Conservation (phyloP, 2,888 invertebrate genomes). For the Ophion obscuratus region DNA sequence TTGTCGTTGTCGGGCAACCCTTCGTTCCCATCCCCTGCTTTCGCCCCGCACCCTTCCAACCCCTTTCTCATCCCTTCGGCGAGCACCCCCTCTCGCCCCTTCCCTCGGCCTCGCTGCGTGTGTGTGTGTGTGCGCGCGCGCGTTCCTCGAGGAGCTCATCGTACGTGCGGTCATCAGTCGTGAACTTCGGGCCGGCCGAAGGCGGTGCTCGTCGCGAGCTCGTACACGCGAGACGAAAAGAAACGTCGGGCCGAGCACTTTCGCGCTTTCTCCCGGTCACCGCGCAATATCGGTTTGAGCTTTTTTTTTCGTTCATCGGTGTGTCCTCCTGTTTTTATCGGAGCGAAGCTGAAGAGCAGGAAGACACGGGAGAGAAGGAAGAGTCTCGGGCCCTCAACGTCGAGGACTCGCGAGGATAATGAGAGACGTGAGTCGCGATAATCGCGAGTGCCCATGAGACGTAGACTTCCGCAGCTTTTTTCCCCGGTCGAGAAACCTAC, state of each 20-base stretch:
- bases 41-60: not conserved
- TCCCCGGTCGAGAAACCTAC: not conserved
- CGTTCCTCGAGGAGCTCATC: constrained; percentile 63
- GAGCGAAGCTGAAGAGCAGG: constrained; percentile 28
- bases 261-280: constrained; percentile 31
- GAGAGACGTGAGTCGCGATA: constrained; percentile 70
- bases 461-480: not conserved
- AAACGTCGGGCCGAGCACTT: not conserved
- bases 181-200: constrained; percentile 76
- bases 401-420: constrained; percentile 64
- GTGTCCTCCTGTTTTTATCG: not conserved
- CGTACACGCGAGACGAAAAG: constrained; percentile 50
- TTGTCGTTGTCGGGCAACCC: constrained; percentile 56
- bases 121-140: not conserved
- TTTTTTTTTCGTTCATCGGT: not conserved
- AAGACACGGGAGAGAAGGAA: constrained; percentile 13
- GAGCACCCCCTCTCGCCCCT: not conserved
- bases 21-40: constrained; percentile 6
- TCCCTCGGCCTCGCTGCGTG: constrained; percentile 12
- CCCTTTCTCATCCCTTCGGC: not conserved
- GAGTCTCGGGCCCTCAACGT: constrained; percentile 30
- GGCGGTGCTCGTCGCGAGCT: constrained; percentile 71
- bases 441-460: constrained; percentile 15
- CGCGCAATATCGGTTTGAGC: not conserved
- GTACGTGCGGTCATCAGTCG: constrained; percentile 73